Percentiles rank a stretch among this genome's conserved stretches.
Evolutionary conservation across 2,113 vertebrate genomes (phyloP).

Genomic region (Eretmochelys imbricata): DNA sequence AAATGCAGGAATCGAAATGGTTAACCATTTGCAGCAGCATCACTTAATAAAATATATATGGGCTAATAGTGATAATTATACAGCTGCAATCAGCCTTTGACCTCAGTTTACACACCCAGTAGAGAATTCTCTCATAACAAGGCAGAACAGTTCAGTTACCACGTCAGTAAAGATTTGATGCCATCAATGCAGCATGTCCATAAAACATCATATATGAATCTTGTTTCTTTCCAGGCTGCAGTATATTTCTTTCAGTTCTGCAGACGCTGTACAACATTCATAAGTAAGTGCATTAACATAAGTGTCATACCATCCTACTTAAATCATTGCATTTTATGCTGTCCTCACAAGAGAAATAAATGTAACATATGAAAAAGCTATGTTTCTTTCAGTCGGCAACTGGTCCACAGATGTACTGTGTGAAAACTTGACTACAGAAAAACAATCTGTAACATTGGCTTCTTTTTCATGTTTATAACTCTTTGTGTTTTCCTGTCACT

Average conservation of each 20-base stretch:
- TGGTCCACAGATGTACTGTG: not conserved
- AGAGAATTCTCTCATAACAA: not conserved
- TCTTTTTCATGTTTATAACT: not conserved
- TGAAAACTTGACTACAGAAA: not conserved
- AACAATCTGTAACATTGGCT: not conserved
- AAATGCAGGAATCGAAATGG: not conserved
- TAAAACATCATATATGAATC: constrained; percentile 2
- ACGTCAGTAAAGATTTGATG: not conserved
- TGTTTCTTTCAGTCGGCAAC: not conserved
- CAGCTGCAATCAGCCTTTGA: not conserved
- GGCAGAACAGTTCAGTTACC: not conserved
- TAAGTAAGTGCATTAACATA: constrained; percentile 49
- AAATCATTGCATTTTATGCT: not conserved
- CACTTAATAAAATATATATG: not conserved
- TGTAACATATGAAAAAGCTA: not conserved
- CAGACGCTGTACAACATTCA: constrained; percentile 73
- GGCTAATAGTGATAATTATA: not conserved
- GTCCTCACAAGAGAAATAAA: not conserved
- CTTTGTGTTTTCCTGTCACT: not conserved
- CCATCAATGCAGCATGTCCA: not conserved
- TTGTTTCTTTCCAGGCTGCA: constrained; percentile 64
- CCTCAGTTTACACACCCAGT: not conserved
- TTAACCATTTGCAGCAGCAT: not conserved
- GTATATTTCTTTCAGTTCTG: constrained; percentile 64
- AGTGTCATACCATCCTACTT: not conserved